Evolutionary conservation across 2,113 vertebrate genomes (phyloP).

Genomic region (Herpailurus yagouaroundi): DNA sequence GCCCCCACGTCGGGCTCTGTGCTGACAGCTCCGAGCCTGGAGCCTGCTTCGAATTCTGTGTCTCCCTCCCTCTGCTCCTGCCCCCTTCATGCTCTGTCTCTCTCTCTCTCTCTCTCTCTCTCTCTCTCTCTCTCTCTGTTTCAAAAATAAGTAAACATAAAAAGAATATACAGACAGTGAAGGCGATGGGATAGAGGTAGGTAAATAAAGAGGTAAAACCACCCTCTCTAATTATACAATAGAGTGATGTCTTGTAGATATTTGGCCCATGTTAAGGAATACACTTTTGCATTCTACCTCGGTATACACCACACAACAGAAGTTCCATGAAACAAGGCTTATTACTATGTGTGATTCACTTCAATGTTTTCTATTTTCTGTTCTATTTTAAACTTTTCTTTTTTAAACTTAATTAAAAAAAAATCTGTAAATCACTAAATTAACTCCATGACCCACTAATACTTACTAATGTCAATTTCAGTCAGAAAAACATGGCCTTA

Average conservation of each 20-base stretch:
- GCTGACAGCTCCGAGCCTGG: too few species aligned
- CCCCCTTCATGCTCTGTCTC: too few species aligned
- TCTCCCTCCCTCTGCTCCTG: too few species aligned
- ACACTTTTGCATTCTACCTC: neutral
- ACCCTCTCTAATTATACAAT: neutral
- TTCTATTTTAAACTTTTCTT: neutral
- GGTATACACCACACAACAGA: neutral
- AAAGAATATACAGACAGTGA: neutral
- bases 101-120: too few species aligned
- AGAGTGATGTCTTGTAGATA: neutral
- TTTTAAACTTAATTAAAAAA: neutral
- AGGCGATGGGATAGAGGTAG: neutral
- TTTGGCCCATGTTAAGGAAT: too few species aligned
- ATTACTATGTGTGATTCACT: neutral
- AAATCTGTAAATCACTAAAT: neutral
- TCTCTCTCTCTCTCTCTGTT: too few species aligned
- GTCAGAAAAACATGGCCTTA: neutral
- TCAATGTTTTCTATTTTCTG: neutral
- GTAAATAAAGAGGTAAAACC: neutral
- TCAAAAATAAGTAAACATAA: too few species aligned
- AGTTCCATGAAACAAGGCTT: neutral
- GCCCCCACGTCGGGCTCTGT: too few species aligned
- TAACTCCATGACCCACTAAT: neutral
- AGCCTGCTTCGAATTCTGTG: too few species aligned
- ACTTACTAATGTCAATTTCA: neutral